phyloP scores from a whole-genome alignment of 1,140 invertebrate species.

The Leptopilina boulardi region DNA sequence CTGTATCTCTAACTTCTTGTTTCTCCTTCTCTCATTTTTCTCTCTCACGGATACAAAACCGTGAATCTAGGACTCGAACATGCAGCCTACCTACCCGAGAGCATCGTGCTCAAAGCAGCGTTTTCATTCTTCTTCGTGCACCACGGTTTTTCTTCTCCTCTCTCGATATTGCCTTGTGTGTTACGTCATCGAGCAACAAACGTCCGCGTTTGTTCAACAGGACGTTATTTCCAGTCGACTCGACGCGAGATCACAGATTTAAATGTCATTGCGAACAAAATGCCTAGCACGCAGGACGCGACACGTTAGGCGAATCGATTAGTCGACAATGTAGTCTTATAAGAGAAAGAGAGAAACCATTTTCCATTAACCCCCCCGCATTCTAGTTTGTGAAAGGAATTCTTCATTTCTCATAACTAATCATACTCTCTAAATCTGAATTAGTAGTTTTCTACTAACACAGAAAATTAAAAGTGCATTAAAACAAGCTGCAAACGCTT shows the following conservation, averaged over 20 bases:
- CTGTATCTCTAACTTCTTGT: conserved; percentile 37
- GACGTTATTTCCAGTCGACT: conserved; percentile 51
- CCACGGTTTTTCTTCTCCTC: conserved; percentile 66
- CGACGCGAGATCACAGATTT: conserved; percentile 57
- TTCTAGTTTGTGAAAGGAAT: neutral
- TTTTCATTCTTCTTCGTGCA: conserved; percentile 66
- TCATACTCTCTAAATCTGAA: too few species aligned
- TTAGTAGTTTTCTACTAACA: too few species aligned
- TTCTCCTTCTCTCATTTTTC: conserved; percentile 46
- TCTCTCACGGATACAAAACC: conserved; percentile 66
- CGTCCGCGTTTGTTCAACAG: conserved; percentile 57
- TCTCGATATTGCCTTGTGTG: conserved; percentile 33
- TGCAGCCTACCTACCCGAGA: conserved; percentile 39
- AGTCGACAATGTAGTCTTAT: conserved; percentile 25
- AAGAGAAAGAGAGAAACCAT: neutral
- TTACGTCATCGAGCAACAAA: conserved; percentile 53
- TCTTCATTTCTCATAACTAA: neutral
- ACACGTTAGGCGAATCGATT: conserved; percentile 33
- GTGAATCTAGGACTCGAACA: conserved; percentile 67
- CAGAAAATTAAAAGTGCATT: too few species aligned
- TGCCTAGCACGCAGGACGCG: conserved; percentile 32
- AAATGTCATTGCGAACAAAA: conserved; percentile 53
- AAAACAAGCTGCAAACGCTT: too few species aligned
- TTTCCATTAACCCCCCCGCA: conserved; percentile 14
- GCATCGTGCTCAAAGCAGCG: conserved; percentile 56